A percentile compares a stretch with the other conserved stretches of the same genome.
Conservation (phyloP, 2,888 invertebrate genomes). For the Pherbina coryleti region DNA sequence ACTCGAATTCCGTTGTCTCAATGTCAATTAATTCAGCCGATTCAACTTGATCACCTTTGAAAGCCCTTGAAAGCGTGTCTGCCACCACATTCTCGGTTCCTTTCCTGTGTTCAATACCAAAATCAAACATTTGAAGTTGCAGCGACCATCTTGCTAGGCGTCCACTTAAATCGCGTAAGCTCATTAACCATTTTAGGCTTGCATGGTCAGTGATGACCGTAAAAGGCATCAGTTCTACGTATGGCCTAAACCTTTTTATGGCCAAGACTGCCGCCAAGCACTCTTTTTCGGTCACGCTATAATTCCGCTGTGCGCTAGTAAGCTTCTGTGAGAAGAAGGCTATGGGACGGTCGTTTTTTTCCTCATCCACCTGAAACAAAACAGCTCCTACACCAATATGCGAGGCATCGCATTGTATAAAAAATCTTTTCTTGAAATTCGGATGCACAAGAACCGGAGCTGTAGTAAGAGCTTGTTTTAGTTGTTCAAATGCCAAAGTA, state of each 20-base stretch:
- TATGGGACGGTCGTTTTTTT: slow-evolving; percentile 24
- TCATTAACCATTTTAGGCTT: slow-evolving; percentile 30
- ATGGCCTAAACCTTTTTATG: slow-evolving; percentile 10
- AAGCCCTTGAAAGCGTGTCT: slow-evolving; percentile 17
- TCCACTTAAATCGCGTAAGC: slow-evolving; percentile 48
- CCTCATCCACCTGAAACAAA: slow-evolving; percentile 26
- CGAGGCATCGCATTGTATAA: slow-evolving; percentile 44
- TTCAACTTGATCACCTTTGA: not conserved
- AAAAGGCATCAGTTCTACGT: slow-evolving; percentile 27
- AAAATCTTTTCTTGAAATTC: slow-evolving; percentile 1
- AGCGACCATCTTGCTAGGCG: no score
- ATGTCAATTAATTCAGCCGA: slow-evolving; percentile 16
- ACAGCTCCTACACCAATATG: slow-evolving; percentile 36
- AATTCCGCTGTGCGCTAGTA: slow-evolving; percentile 33
- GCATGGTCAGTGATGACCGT: slow-evolving; percentile 35
- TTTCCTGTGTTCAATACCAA: slow-evolving; percentile 49
- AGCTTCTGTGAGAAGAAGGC: slow-evolving; percentile 34
- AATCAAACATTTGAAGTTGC: slow-evolving; percentile 46
- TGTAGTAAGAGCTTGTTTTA: slow-evolving; percentile 21
- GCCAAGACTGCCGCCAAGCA: slow-evolving; percentile 34
- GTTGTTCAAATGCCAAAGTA: slow-evolving; percentile 9
- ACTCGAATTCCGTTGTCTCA: slow-evolving; percentile 1
- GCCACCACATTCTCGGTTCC: slow-evolving; percentile 46
- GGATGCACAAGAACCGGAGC: slow-evolving; percentile 8
- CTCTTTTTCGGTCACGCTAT: slow-evolving; percentile 42